phyloP scores from a whole-genome alignment of 2,888 invertebrate genomes.

The Acleris literana region DNA sequence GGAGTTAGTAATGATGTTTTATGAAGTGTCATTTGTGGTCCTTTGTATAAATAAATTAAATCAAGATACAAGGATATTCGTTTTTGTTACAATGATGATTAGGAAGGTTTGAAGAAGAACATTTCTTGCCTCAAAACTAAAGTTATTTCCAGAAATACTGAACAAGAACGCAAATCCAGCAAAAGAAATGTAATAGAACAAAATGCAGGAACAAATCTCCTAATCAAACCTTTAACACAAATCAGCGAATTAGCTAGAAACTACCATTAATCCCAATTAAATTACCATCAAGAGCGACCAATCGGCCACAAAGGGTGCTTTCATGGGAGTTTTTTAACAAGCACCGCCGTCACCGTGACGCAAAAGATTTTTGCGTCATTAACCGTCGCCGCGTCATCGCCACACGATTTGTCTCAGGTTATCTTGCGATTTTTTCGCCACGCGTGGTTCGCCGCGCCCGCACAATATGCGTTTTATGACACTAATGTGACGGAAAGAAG shows the following conservation, averaged over 20 bases:
- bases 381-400: slow-evolving; percentile 71
- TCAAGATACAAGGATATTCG: neutral
- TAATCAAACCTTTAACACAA: slow-evolving; percentile 1
- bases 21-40: slow-evolving; percentile 30
- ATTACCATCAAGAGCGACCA: slow-evolving; percentile 64
- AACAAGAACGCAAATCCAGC: too few species aligned
- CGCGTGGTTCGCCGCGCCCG: slow-evolving; percentile 65
- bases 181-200: too few species aligned
- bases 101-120: too few species aligned
- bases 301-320: slow-evolving; percentile 66
- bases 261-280: slow-evolving; percentile 81
- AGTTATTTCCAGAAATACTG: too few species aligned
- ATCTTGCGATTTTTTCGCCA: slow-evolving; percentile 71
- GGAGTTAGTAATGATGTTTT: slow-evolving; percentile 36
- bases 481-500: slow-evolving; percentile 78
- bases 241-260: slow-evolving; percentile 32
- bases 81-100: too few species aligned
- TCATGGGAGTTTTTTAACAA: slow-evolving; percentile 65
- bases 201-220: too few species aligned
- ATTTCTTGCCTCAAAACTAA: too few species aligned
- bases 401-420: slow-evolving; percentile 81
- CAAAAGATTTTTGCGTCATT: slow-evolving; percentile 78
- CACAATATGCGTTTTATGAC: slow-evolving; percentile 77
- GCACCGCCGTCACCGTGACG: slow-evolving; percentile 65
- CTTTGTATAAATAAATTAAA: slow-evolving; percentile 6